These are phyloP conservation scores for Metopolophium dirhodum DNA, from an alignment of 1,140 invertebrate species.

Conservation along the genomic window DNA sequence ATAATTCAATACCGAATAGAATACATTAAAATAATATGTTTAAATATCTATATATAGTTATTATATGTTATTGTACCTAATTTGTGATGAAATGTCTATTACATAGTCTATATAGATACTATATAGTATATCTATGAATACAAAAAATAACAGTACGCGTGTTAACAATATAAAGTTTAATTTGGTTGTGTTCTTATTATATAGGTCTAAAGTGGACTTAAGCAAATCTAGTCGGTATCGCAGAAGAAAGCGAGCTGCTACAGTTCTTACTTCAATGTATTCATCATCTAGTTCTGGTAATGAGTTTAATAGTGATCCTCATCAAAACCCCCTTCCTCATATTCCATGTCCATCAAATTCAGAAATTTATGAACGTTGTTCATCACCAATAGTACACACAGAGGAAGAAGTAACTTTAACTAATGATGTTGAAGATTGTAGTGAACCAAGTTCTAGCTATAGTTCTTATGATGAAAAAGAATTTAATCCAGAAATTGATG, in stretches of 20 bases:
- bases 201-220: neutral
- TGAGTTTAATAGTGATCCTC: neutral
- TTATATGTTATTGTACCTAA: neutral
- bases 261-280: neutral
- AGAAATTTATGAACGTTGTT: neutral
- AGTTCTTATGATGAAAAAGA: neutral
- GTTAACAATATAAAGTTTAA: neutral
- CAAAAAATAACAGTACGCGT: neutral
- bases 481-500: neutral
- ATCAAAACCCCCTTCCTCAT: neutral
- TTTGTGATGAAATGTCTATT: no score
- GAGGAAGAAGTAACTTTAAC: neutral
- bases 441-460: neutral
- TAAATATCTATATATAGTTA: neutral
- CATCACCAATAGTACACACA: neutral
- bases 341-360: neutral
- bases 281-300: constrained; percentile 4
- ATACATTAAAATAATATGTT: neutral
- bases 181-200: neutral
- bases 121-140: no score
- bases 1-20: neutral
- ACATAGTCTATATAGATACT: no score
- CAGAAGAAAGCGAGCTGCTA: neutral
- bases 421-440: neutral
- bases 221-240: neutral